A percentile compares a stretch with the other conserved stretches of the same genome.
These are phyloP conservation scores for Dasypogon diadema DNA, from an alignment of 2,888 invertebrate species.

Conservation along the genomic window DNA sequence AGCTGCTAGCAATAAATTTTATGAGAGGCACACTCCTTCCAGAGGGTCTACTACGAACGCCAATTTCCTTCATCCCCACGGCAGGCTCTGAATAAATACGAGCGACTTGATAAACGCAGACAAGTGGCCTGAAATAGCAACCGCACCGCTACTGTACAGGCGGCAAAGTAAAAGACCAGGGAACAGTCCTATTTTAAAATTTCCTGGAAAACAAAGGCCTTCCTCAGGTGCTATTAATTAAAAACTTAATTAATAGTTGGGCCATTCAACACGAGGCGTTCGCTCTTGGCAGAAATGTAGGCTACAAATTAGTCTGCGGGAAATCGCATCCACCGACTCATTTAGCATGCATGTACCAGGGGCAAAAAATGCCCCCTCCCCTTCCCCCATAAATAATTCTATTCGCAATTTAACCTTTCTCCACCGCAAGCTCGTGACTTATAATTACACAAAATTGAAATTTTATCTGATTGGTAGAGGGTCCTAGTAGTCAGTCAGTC, in stretches of 20 bases:
- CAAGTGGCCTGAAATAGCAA: conserved; percentile 25
- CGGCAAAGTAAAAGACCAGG: neutral
- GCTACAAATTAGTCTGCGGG: conserved; percentile 40
- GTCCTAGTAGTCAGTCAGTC: too few relatives aligned
- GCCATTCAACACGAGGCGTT: conserved; percentile 29
- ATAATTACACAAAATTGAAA: conserved; percentile 51
- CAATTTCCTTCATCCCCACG: conserved; percentile 16
- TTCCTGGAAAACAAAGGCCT: conserved; percentile 29
- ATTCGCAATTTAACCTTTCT: conserved; percentile 36
- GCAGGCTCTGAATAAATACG: conserved; percentile 37
- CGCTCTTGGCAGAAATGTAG: conserved; percentile 1
- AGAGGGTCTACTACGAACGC: neutral
- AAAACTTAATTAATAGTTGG: conserved; percentile 50
- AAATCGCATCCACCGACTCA: conserved; percentile 42
- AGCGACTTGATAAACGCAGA: conserved; percentile 41
- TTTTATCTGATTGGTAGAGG: conserved; percentile 42
- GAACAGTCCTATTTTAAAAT: conserved; percentile 4
- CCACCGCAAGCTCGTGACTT: conserved; percentile 17
- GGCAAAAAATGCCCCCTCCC: conserved; percentile 4
- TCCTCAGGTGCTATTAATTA: conserved; percentile 48
- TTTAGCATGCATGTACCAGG: conserved; percentile 39
- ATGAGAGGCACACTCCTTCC: conserved; percentile 14
- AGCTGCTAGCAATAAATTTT: conserved; percentile 26
- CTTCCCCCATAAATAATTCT: conserved; percentile 51
- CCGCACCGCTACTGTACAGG: neutral